Conservation (phyloP, 2,888 invertebrate genomes). For the Drosophila anomalata region DNA sequence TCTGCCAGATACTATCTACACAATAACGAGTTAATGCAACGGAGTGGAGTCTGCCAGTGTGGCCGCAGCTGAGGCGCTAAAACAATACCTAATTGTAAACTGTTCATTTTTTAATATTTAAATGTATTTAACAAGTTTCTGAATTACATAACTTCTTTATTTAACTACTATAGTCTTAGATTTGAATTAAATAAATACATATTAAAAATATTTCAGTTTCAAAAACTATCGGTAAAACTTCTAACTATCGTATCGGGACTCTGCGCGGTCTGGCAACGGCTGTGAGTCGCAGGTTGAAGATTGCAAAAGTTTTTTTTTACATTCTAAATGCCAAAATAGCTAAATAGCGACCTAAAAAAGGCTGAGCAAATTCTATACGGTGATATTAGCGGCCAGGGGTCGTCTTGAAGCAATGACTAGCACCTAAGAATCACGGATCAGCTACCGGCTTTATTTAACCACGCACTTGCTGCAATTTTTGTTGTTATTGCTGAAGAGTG, state of each 20-base stretch:
- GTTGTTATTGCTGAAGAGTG: constrained; percentile 1
- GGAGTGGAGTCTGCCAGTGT: constrained; percentile 3
- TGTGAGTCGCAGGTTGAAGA: neutral
- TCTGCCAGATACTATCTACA: constrained; percentile 17
- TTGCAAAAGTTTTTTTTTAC: constrained; percentile 2
- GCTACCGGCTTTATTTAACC: constrained; percentile 1
- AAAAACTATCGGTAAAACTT: too few species aligned
- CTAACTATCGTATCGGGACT: neutral
- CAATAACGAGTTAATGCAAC: constrained; percentile 9
- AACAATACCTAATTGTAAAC: neutral
- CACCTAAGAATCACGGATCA: neutral
- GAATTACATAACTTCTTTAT: too few species aligned
- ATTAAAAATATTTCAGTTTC: too few species aligned
- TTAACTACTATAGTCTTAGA: too few species aligned
- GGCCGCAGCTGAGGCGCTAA: neutral
- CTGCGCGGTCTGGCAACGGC: neutral
- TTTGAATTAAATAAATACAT: too few species aligned
- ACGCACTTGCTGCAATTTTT: constrained; percentile 1
- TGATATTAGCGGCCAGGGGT: constrained; percentile 1
- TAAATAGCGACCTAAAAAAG: neutral
- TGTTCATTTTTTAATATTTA: neutral
- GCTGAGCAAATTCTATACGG: neutral
- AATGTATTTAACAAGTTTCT: neutral
- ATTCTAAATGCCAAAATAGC: constrained; percentile 1
- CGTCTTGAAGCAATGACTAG: neutral